Conservation (phyloP, 2,113 vertebrate species). For the Daphoenositta chrysoptera region DNA sequence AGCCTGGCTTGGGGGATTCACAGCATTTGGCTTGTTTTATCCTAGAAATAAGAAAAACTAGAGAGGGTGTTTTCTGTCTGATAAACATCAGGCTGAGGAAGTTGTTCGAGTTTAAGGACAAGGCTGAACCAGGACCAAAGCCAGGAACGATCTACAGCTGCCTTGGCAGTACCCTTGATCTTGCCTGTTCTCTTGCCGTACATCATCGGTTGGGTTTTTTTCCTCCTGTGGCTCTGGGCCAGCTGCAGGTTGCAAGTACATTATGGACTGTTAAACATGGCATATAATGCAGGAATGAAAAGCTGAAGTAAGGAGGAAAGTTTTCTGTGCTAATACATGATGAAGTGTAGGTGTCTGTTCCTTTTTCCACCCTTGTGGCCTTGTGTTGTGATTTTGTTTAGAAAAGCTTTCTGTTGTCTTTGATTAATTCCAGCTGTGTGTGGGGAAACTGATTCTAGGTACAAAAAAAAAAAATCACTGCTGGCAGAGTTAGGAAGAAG, state of each 20-base stretch:
- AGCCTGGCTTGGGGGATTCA: neutral
- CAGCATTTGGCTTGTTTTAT: neutral
- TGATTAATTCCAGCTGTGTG: neutral
- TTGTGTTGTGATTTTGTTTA: neutral
- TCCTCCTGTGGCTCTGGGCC: neutral
- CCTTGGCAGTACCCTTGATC: constrained; percentile 43
- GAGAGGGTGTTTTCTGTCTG: neutral
- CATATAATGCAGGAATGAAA: neutral
- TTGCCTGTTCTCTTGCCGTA: neutral
- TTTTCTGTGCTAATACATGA: neutral
- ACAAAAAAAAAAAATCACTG: neutral
- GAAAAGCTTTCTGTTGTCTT: neutral
- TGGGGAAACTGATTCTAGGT: neutral
- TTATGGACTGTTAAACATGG: neutral
- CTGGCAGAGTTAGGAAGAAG: neutral
- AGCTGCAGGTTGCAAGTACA: neutral
- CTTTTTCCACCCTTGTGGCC: neutral
- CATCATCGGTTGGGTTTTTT: neutral
- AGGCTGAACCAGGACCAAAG: neutral
- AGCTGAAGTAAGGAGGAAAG: neutral
- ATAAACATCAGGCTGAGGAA: neutral
- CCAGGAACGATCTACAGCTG: constrained; percentile 7
- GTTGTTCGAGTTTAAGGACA: neutral
- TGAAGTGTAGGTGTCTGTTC: neutral
- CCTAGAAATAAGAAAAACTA: neutral